Evolutionary conservation across 2,113 vertebrate genomes (phyloP).

Genomic region (Melanerpes formicivorus): DNA sequence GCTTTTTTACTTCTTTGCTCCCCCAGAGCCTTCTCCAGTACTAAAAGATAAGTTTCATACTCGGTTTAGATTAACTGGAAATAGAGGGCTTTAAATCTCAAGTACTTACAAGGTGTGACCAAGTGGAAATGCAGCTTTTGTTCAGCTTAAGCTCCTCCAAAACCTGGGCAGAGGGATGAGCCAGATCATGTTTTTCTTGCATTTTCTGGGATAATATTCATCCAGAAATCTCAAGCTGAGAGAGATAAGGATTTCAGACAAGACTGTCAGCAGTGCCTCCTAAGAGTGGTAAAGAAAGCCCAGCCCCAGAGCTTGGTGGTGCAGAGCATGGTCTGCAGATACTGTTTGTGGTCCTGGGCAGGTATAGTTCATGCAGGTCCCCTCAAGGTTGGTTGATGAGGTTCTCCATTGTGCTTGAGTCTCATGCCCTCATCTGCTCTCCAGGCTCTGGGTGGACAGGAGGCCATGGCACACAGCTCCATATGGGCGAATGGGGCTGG

Average conservation of each 20-base stretch:
- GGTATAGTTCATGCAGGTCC: neutral
- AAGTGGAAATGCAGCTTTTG: constrained; percentile 71
- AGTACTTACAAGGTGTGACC: constrained; percentile 71
- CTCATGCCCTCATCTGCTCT: neutral
- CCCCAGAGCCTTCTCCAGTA: constrained; percentile 43
- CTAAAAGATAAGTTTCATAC: constrained; percentile 68
- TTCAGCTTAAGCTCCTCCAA: constrained; percentile 55
- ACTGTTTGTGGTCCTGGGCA: neutral
- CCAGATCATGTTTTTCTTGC: constrained; percentile 56
- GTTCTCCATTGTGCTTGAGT: neutral
- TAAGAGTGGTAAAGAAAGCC: neutral
- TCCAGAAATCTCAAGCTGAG: constrained; percentile 40
- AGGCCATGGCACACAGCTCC: fast-evolving
- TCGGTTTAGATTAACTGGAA: constrained; percentile 66
- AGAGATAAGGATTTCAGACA: constrained; percentile 40
- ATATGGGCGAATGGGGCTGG: fast-evolving
- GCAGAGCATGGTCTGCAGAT: neutral
- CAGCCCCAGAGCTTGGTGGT: neutral
- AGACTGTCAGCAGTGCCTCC: neutral
- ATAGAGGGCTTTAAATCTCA: constrained; percentile 65
- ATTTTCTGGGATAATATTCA: constrained; percentile 52
- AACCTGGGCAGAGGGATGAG: constrained; percentile 47
- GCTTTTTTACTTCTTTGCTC: neutral
- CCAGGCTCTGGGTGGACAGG: fast-evolving
- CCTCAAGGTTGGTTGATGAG: neutral